Evolutionary conservation across 2,888 invertebrate genomes (phyloP).

Genomic region (Pseudolycoriella hygida): DNA sequence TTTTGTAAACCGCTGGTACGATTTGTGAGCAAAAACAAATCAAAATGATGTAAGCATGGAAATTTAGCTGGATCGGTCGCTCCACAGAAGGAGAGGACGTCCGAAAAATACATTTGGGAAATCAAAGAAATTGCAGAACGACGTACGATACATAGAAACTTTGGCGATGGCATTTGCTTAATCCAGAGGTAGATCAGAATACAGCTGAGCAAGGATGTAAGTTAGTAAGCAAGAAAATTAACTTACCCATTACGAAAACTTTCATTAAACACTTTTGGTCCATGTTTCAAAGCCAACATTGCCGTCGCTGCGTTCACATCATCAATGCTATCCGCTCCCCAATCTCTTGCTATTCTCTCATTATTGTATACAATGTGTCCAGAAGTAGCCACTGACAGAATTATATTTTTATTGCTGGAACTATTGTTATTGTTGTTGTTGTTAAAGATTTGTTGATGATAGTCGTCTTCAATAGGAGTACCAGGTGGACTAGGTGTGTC

Average conservation of each 20-base stretch:
- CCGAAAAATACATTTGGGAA: too few species aligned
- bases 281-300: constrained; percentile 76
- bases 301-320: constrained; percentile 74
- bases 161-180: too few species aligned
- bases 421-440: constrained; percentile 1
- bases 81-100: too few species aligned
- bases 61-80: too few species aligned
- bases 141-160: too few species aligned
- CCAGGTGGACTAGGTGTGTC: constrained; percentile 6
- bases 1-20: too few species aligned
- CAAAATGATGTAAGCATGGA: too few species aligned
- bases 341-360: constrained; percentile 20
- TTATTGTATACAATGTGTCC: not conserved
- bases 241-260: constrained; percentile 26
- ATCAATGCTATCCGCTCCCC: constrained; percentile 40
- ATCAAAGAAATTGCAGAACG: too few species aligned
- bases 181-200: too few species aligned
- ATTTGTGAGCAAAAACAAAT: too few species aligned
- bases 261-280: constrained; percentile 43
- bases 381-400: not conserved
- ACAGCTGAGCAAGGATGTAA: too few species aligned
- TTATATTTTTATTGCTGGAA: constrained; percentile 3
- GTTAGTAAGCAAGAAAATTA: too few species aligned
- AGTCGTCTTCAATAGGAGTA: constrained; percentile 6
- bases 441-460: not conserved